Base-by-base conservation (phyloP, 2,797 vertebrate genomes). In the Crenuchus spilurus region DNA sequence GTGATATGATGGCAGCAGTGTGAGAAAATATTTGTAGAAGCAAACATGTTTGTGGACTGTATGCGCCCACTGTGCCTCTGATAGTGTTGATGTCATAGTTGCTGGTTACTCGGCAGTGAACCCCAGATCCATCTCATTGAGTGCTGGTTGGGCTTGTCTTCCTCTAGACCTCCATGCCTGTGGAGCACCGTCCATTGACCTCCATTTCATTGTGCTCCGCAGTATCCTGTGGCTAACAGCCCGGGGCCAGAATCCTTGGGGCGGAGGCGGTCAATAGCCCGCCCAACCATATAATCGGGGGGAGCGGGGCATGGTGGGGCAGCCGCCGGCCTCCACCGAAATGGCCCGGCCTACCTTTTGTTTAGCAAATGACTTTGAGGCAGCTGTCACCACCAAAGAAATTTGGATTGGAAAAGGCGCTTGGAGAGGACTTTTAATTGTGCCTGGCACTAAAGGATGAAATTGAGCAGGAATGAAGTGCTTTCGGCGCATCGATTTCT, bases 351-450 rank as follows among this genome's bases (percentile, higher is more conserved):
- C 72, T 20, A 33, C 28, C 35, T 74, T 88, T 76, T 69, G 72
- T 78, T 75, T 57, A 22, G 1, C 18, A 52, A 76, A 74, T 82
- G 80, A 86, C 77, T 83, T 83, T 76, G 76, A 85, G 75, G 60
- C 67, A 10, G 76, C 69, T 70, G 76, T 81, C 68, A 52, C 78
- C 31, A 74, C 79, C 64, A 60, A 14, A 68, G 66, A 84, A 72
- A 61, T 87, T 75, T 78, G 80, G 80, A 84, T 78, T 70, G 52
- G 70, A 78, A 74, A 80, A 81, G 83, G 82, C 73, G 0, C 65
- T 81, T 37, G 4, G 75, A 79, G 82, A 80, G 81, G 83, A 80
- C 83, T 85, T 91, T 87, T 91, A 92, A 92, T 92, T 92, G 91
- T 78, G 77, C 71, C 11, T 60, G 55, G 70, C 78, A 80, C 83